phyloP scores from a whole-genome alignment of 2,797 vertebrate genomes.

The Linurgus olivaceus region DNA sequence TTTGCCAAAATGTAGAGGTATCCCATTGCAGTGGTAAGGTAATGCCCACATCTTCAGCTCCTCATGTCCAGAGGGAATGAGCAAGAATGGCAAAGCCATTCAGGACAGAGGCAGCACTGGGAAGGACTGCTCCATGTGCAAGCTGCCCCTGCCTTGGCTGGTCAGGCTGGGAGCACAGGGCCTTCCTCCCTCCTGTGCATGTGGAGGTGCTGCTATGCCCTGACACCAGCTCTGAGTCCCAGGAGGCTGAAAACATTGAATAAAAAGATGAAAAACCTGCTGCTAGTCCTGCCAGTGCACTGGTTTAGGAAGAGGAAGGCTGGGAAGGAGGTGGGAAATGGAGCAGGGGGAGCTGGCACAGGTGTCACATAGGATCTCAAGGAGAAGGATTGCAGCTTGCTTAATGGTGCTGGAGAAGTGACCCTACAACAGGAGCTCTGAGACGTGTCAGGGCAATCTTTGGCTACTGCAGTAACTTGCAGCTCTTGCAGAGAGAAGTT shows the following conservation, averaged over 20 bases:
- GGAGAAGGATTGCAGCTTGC: neutral
- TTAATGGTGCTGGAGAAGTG: neutral
- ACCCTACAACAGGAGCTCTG: neutral
- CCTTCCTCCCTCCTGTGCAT: neutral
- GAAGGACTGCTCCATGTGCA: neutral
- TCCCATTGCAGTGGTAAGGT: neutral
- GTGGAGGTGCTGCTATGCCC: neutral
- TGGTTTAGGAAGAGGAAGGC: neutral
- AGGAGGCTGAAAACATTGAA: neutral
- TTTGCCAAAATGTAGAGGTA: conserved; percentile 50
- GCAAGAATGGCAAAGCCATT: neutral
- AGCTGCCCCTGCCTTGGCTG: neutral
- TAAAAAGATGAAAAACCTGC: neutral
- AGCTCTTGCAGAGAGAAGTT: neutral
- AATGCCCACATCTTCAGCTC: neutral
- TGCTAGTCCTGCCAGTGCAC: neutral
- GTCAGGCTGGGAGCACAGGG: neutral
- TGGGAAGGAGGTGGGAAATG: neutral
- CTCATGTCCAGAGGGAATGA: neutral
- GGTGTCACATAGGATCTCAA: accelerated
- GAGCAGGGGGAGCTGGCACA: neutral
- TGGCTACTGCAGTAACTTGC: neutral
- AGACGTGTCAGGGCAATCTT: neutral
- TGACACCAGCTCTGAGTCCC: neutral
- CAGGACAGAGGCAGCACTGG: neutral